A percentile compares a stretch with the other conserved stretches of the same genome.
Evolutionary conservation across 2,888 invertebrate genomes (phyloP).

Genomic region (Seira musarum): DNA sequence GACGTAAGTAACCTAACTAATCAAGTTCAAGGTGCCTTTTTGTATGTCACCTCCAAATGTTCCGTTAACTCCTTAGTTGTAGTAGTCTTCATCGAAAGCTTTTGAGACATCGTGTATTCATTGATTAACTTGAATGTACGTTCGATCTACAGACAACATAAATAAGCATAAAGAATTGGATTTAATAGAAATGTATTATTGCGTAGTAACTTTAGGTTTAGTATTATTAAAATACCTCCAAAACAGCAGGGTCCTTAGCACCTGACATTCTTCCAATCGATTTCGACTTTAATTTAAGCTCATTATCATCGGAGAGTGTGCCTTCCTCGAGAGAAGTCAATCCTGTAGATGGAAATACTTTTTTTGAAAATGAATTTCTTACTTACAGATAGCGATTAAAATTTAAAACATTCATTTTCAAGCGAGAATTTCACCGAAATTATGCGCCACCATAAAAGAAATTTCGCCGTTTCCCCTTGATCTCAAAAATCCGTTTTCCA

Average conservation of each 20-base stretch:
- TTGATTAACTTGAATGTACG: conserved; percentile 72
- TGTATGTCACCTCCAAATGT: conserved; percentile 76
- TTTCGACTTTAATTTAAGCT: conserved; percentile 73
- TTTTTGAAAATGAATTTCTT: background rate
- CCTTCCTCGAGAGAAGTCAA: conserved; percentile 78
- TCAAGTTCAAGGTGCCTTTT: conserved; percentile 70
- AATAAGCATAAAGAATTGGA: conserved; percentile 15
- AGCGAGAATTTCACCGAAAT: conserved; percentile 74
- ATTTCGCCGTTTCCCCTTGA: conserved; percentile 76
- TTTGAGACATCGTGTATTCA: conserved; percentile 73
- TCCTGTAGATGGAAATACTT: conserved; percentile 57
- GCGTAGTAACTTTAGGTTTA: background rate
- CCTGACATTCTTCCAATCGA: conserved; percentile 75
- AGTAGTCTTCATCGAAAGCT: conserved; percentile 76
- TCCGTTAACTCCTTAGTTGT: conserved; percentile 74
- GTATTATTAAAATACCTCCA: conserved; percentile 70
- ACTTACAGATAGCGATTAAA: background rate
- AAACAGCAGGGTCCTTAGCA: conserved; percentile 76
- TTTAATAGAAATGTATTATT: too few species aligned
- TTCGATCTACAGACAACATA: conserved; percentile 73
- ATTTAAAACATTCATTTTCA: conserved; percentile 12
- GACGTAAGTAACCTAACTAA: background rate
- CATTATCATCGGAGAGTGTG: conserved; percentile 71
- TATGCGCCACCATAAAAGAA: conserved; percentile 77
- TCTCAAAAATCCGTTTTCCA: conserved; percentile 78